phyloP scores from a whole-genome alignment of 2,797 vertebrate genomes.

The Gymnothorax reevesii region DNA sequence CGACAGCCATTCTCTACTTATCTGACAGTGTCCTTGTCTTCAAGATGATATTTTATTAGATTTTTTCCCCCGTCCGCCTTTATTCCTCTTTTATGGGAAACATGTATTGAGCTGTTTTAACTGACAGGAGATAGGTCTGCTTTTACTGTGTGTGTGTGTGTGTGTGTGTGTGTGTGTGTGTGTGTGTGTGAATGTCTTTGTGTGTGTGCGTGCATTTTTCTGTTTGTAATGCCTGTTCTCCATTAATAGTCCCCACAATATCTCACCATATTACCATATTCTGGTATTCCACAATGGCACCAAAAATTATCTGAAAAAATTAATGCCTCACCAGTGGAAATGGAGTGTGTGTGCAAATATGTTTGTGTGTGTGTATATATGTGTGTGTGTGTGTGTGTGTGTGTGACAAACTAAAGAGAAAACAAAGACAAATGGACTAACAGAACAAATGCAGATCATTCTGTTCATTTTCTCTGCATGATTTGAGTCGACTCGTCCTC shows the following conservation, averaged over 20 bases:
- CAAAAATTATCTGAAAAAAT: constrained; percentile 5
- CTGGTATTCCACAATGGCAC: constrained; percentile 26
- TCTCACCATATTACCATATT: constrained; percentile 32
- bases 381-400: too few species aligned
- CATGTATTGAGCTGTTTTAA: constrained; percentile 51
- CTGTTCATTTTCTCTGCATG: too few species aligned
- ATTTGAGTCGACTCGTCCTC: too few species aligned
- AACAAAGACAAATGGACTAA: too few species aligned
- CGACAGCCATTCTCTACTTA: constrained; percentile 80
- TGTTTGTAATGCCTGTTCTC: constrained; percentile 36
- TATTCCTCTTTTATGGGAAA: constrained; percentile 60
- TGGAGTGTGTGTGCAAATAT: background rate
- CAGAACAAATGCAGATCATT: too few species aligned
- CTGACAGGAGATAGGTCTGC: constrained; percentile 47
- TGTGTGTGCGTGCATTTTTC: constrained; percentile 31
- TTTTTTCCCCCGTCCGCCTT: constrained; percentile 33
- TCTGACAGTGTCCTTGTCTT: constrained; percentile 79
- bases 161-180: constrained; percentile 18
- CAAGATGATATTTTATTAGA: constrained; percentile 69
- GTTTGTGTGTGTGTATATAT: too few species aligned
- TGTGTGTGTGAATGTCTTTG: constrained; percentile 18
- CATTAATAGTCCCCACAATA: constrained; percentile 34
- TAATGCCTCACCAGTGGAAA: constrained; percentile 1
- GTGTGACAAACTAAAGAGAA: too few species aligned
- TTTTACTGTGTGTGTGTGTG: constrained; percentile 44